A percentile compares a stretch with the other conserved stretches of the same genome.
phyloP scores from a whole-genome alignment of 2,113 vertebrate species.

The Carollia perspicillata region DNA sequence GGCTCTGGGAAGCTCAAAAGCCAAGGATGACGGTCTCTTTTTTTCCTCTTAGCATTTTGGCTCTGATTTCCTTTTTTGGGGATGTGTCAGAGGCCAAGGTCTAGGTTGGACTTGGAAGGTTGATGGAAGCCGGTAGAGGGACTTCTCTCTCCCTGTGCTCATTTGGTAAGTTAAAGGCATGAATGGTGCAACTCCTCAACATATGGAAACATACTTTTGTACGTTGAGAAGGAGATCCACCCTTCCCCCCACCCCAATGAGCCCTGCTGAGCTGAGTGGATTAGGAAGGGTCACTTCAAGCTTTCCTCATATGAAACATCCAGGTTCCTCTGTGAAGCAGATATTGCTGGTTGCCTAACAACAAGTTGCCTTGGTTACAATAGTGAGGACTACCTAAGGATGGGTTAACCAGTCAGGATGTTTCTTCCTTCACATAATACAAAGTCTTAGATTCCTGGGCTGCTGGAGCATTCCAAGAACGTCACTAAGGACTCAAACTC shows the following conservation, averaged over 20 bases:
- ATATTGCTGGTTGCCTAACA: no score
- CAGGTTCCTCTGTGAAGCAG: not conserved
- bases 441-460: not conserved
- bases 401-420: not conserved
- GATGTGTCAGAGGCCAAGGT: not conserved
- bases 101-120: not conserved
- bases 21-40: no score
- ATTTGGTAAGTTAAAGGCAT: not conserved
- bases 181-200: no score
- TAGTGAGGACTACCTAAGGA: not conserved
- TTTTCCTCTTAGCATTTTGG: not conserved
- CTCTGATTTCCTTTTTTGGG: not conserved
- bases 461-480: not conserved
- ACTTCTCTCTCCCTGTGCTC: not conserved
- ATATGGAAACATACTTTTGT: no score
- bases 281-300: not conserved
- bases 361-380: not conserved
- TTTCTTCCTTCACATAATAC: not conserved
- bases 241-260: not conserved
- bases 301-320: fast-evolving
- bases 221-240: not conserved
- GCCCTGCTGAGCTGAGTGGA: not conserved
- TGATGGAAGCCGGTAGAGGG: not conserved
- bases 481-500: not conserved
- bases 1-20: not conserved